Evolutionary conservation across 2,888 invertebrate genomes (phyloP).

Genomic region (Caenorhabditis sp.): DNA sequence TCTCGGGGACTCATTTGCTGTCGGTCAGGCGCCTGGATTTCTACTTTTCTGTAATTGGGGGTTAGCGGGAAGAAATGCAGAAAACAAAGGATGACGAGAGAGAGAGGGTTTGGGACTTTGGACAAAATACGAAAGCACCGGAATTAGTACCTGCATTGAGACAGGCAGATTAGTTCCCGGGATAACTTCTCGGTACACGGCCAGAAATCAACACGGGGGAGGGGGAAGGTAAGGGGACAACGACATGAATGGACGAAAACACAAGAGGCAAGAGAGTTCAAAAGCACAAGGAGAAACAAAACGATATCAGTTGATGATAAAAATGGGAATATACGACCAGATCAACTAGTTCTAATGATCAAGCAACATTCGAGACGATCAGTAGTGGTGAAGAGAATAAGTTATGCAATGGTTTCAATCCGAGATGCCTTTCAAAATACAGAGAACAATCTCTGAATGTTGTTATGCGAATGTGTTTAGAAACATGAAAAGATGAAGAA

Average conservation of each 20-base stretch:
- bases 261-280: no score
- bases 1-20: background rate
- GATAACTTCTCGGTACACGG: background rate
- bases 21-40: background rate
- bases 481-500: background rate
- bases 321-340: background rate
- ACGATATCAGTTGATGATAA: background rate
- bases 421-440: background rate
- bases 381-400: no score
- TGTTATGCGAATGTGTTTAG: background rate
- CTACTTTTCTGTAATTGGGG: slow-evolving; percentile 3
- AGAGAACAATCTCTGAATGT: background rate
- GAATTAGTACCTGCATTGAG: background rate
- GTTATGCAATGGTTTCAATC: no score
- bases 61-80: slow-evolving; percentile 5
- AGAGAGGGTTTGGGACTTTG: slow-evolving; percentile 21
- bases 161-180: slow-evolving; percentile 4
- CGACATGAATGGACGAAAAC: background rate
- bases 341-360: slow-evolving; percentile 1
- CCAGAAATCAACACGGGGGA: no score
- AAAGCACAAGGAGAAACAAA: background rate
- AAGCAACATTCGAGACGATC: background rate
- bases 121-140: background rate
- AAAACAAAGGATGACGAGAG: background rate
- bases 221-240: no score